Base-by-base conservation (phyloP, 92 coral and sea anemone genomes). In the Epizoanthus stellaris region DNA sequence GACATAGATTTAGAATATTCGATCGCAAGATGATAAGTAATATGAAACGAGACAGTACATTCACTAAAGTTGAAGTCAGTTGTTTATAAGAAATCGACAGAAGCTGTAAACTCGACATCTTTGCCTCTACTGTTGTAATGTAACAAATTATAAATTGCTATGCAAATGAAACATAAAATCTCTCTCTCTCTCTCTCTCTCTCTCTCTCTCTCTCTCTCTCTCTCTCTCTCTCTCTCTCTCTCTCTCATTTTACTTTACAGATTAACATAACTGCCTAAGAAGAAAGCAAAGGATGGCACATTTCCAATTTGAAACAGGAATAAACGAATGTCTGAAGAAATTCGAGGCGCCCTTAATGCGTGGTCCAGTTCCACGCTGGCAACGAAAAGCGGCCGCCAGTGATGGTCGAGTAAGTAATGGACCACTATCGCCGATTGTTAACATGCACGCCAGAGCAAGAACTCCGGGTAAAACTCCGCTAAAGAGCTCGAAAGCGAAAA, bases 341-440 rank as follows among this genome's bases (percentile, higher is more conserved):
- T 89, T 96, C 77, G 93, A 95, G 86, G 99, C 95, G 13, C 99
- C 98, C 9, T 70, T 96, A 67, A 87, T 86, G n/a, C 93, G 75
- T 39, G 98, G 95, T 1, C 95, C 97, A 6, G 87, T 89, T 45
- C 98, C 98, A 23, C 95, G 99, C 39, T 96, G 99, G 99, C 96
- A 96, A 77, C 88, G 99, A 52, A 96, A 95, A 66, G 89, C 90
- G 53, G 69, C 96, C 88, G 20, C 76, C 85, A 16, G 91, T 93
- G 40, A 89, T 89, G 63, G 81, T 85, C 40, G 81, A 76, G 59
- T 85, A 87, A 69, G 63, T 4, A 40, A 87, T 77, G 79, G 74
- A 73, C 73, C 72, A 67, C 43, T 52, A 75, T 75, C 75, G 72
- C 74, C 79, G 76, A 60, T 85, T 84, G 6, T 15, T 20, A 61